Evolutionary conservation across 2,797 vertebrate species (phyloP).

Genomic region (Neosilurus mollespiculum): DNA sequence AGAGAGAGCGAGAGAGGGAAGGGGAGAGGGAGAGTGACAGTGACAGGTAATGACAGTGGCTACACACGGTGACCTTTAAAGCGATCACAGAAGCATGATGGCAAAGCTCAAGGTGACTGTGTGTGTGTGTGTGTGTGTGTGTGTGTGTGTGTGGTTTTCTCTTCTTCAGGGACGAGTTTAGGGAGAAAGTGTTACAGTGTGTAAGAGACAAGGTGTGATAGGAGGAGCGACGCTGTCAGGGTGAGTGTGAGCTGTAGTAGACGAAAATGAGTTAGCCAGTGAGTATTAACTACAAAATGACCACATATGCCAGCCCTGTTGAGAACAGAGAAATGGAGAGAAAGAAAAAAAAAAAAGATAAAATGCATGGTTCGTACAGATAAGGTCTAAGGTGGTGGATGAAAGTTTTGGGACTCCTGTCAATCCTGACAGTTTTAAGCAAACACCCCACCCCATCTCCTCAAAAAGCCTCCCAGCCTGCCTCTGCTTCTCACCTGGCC

Average conservation of each 20-base stretch:
- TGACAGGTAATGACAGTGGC: slow-evolving; percentile 82
- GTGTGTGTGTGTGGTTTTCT: neutral
- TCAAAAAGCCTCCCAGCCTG: slow-evolving; percentile 63
- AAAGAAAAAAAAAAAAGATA: slow-evolving; percentile 34
- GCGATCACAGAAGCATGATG: slow-evolving; percentile 78
- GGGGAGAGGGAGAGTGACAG: slow-evolving; percentile 64
- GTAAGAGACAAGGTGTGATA: neutral
- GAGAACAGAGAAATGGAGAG: slow-evolving; percentile 10
- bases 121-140: slow-evolving; percentile 56
- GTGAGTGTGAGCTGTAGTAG: neutral
- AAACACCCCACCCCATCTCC: slow-evolving; percentile 62
- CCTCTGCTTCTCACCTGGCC: slow-evolving; percentile 62
- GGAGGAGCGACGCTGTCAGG: neutral
- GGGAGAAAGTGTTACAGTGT: slow-evolving; percentile 51
- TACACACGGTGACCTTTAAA: slow-evolving; percentile 80
- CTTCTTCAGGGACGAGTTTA: slow-evolving; percentile 36
- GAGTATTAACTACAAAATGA: neutral
- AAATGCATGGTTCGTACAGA: slow-evolving; percentile 56
- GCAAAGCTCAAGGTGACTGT: slow-evolving; percentile 74
- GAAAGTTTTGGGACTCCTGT: slow-evolving; percentile 64
- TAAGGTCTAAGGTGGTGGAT: slow-evolving; percentile 66
- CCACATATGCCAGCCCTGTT: neutral
- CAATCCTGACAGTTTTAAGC: slow-evolving; percentile 70
- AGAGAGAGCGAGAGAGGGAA: slow-evolving; percentile 54
- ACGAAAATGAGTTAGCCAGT: neutral